Conservation (phyloP, 1,140 invertebrate species). For the Drosophila kepulauana region DNA sequence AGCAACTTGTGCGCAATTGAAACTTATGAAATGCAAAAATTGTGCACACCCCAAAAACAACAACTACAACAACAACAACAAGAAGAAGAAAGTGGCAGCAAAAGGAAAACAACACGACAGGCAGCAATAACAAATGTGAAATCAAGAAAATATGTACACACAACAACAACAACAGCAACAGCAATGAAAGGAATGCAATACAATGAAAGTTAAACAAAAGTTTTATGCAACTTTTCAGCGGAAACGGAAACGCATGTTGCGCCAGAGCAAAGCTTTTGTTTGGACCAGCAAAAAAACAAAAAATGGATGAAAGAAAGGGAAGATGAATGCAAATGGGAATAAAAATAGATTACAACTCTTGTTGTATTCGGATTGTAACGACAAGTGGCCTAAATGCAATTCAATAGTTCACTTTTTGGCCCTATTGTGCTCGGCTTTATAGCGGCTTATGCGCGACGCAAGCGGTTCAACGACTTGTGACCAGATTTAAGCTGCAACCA, state of each 20-base stretch:
- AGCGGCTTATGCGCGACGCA: background rate
- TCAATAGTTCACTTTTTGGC: slow-evolving; percentile 70
- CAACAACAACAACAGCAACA: slow-evolving; percentile 38
- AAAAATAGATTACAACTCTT: slow-evolving; percentile 24
- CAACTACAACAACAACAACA: slow-evolving; percentile 3
- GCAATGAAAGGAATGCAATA: slow-evolving; percentile 25
- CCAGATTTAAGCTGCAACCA: background rate
- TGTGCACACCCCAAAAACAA: slow-evolving; percentile 35
- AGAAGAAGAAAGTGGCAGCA: background rate
- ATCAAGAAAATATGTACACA: slow-evolving; percentile 64
- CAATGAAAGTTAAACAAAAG: slow-evolving; percentile 79
- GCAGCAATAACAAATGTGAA: slow-evolving; percentile 69
- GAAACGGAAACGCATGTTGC: slow-evolving; percentile 76
- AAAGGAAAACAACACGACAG: slow-evolving; percentile 12
- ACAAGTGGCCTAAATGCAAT: slow-evolving; percentile 72
- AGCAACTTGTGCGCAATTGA: slow-evolving; percentile 78
- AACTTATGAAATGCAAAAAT: slow-evolving; percentile 77
- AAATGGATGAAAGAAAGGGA: background rate
- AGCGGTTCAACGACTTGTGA: slow-evolving; percentile 61
- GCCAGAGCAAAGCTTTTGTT: slow-evolving; percentile 67
- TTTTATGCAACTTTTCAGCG: slow-evolving; percentile 68
- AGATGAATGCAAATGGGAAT: background rate
- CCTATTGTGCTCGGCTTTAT: slow-evolving; percentile 41
- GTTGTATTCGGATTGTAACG: slow-evolving; percentile 28
- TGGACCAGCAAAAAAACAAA: slow-evolving; percentile 3